Evolutionary conservation across 2,888 invertebrate species (phyloP).

Genomic region (Graphium colonna): DNA sequence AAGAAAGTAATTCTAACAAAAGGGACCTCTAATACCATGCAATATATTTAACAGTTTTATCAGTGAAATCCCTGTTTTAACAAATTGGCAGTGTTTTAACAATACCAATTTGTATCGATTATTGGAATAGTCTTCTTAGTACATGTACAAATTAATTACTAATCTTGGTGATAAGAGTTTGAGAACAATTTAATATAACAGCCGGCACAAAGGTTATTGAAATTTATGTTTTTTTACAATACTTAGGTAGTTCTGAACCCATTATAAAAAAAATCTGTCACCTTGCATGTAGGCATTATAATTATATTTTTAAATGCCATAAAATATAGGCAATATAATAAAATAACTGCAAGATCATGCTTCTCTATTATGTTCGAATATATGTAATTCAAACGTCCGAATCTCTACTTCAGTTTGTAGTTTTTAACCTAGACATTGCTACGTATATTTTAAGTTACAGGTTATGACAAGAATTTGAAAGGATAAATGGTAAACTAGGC

Average conservation of each 20-base stretch:
- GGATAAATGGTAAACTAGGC: too few species aligned
- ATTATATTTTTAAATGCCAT: too few species aligned
- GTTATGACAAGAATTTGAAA: too few species aligned
- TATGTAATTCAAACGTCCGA: too few species aligned
- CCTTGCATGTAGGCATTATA: constrained; percentile 89
- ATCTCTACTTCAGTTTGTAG: too few species aligned
- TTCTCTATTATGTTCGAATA: too few species aligned
- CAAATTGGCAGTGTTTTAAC: too few species aligned
- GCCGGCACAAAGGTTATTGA: constrained; percentile 84
- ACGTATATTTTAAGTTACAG: too few species aligned
- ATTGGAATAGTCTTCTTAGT: constrained; percentile 31
- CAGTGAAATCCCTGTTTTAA: too few species aligned
- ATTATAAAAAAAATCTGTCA: constrained; percentile 83
- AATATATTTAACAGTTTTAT: not conserved
- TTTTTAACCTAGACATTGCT: too few species aligned
- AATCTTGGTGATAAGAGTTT: constrained; percentile 39
- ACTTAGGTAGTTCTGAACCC: constrained; percentile 82
- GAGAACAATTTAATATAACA: constrained; percentile 60
- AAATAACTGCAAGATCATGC: too few species aligned
- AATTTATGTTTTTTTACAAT: constrained; percentile 81
- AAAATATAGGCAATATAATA: too few species aligned
- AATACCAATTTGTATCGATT: not conserved
- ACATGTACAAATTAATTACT: constrained; percentile 28
- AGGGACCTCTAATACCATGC: not conserved
- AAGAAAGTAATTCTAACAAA: not conserved